phyloP scores from a whole-genome alignment of 2,888 invertebrate genomes.

The Meandrusa payeni region DNA sequence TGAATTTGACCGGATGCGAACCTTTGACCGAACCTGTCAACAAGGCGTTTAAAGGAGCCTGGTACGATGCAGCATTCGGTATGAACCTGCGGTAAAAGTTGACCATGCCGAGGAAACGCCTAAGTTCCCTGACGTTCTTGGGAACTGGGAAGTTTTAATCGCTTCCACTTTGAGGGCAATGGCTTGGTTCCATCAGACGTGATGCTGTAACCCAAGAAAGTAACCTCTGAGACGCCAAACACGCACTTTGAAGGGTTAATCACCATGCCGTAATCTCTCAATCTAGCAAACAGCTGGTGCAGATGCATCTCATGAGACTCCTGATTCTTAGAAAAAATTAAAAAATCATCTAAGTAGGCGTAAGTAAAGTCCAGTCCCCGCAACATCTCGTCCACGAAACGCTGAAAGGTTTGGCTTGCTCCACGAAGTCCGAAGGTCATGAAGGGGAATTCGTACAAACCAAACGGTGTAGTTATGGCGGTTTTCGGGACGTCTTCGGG shows the following conservation, averaged over 20 bases:
- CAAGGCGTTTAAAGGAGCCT: too few relatives aligned
- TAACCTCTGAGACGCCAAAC: background rate
- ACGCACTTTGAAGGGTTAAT: too few relatives aligned
- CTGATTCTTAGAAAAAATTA: slow-evolving; percentile 6
- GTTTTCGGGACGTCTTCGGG: slow-evolving; percentile 27
- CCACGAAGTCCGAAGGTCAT: too few relatives aligned
- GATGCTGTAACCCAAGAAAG: background rate
- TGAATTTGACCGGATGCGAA: too few relatives aligned
- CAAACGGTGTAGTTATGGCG: slow-evolving; percentile 28
- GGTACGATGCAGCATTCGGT: too few relatives aligned
- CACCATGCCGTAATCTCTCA: background rate
- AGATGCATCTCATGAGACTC: slow-evolving; percentile 38
- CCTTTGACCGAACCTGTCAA: too few relatives aligned
- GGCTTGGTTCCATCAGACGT: background rate
- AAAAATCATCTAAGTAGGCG: slow-evolving; percentile 18
- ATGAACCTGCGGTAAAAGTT: too few relatives aligned
- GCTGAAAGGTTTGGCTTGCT: slow-evolving; percentile 33
- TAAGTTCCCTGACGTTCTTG: background rate
- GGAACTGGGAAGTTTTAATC: background rate
- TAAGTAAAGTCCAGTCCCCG: slow-evolving; percentile 11
- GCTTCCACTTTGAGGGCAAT: background rate
- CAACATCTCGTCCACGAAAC: slow-evolving; percentile 21
- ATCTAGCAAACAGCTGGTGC: slow-evolving; percentile 28
- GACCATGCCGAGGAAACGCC: background rate
- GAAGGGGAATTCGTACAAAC: slow-evolving; percentile 25